These are phyloP conservation scores for Drosophila recens DNA, from an alignment of 2,888 invertebrate species.

Conservation along the genomic window DNA sequence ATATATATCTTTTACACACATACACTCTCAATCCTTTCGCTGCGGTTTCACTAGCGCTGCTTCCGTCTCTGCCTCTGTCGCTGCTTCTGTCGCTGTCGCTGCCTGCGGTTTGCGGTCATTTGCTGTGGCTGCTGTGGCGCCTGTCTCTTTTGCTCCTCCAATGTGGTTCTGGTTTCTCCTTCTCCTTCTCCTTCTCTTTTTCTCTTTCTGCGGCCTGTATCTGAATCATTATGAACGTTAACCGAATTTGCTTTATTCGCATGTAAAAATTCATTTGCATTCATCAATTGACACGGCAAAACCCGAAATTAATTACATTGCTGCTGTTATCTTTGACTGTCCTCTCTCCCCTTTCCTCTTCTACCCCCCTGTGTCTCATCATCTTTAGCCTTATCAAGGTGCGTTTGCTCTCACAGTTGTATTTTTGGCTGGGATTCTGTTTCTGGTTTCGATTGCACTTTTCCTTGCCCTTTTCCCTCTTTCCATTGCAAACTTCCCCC, in stretches of 20 bases:
- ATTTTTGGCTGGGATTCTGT: conserved; percentile 6
- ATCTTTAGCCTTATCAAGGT: conserved; percentile 13
- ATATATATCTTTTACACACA: background rate
- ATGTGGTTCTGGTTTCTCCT: background rate
- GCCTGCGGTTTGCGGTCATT: conserved; percentile 61
- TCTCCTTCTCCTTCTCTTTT: background rate
- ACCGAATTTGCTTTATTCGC: conserved; percentile 49
- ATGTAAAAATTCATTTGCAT: conserved; percentile 69
- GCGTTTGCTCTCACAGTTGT: conserved; percentile 28
- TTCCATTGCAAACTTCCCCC: background rate
- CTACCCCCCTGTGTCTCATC: background rate
- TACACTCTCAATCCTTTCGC: conserved; percentile 65
- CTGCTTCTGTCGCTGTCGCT: conserved; percentile 1
- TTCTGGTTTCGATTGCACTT: conserved; percentile 23
- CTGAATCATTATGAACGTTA: conserved; percentile 60
- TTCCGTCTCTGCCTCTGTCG: conserved; percentile 19
- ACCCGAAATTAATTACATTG: conserved; percentile 70
- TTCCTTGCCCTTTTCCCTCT: conserved; percentile 3
- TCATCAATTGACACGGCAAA: conserved; percentile 51
- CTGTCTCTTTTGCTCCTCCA: conserved; percentile 29
- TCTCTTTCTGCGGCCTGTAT: conserved; percentile 10
- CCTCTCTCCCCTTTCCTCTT: background rate
- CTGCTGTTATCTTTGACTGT: conserved; percentile 29
- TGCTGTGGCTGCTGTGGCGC: conserved; percentile 53
- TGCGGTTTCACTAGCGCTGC: conserved; percentile 53